Conservation (phyloP, 2,797 vertebrate species). For the Glossophaga mutica region DNA sequence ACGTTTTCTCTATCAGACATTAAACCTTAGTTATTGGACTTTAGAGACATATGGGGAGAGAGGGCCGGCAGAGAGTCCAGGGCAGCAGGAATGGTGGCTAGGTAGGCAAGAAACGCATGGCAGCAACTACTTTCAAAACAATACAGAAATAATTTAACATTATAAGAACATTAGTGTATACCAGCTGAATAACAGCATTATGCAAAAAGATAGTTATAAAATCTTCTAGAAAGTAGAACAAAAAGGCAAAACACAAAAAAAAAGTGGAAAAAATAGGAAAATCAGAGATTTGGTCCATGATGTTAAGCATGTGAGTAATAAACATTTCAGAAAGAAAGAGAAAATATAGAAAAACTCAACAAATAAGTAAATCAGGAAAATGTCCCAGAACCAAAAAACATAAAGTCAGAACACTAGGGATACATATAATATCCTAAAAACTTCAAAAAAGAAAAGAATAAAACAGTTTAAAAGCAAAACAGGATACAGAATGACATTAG, state of each 20-base stretch:
- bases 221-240: neutral
- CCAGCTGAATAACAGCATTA: neutral
- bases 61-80: neutral
- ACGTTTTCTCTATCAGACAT: neutral
- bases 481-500: neutral
- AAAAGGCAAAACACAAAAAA: neutral
- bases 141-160: neutral
- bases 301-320: neutral
- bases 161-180: neutral
- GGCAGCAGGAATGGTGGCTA: neutral
- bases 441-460: neutral
- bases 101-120: neutral
- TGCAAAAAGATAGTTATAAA: neutral
- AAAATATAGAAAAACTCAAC: neutral
- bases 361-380: neutral
- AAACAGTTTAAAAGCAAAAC: constrained; percentile 15
- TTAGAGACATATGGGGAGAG: neutral
- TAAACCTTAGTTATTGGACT: neutral
- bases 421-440: neutral
- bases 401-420: neutral
- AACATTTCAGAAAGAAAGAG: neutral
- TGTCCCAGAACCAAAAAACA: neutral
- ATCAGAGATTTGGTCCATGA: neutral
- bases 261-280: neutral
- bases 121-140: neutral